Evolutionary conservation across 2,797 vertebrate species (phyloP), one percentile per base, ranked within the genome.

Genomic region (Hirundo rustica): DNA sequence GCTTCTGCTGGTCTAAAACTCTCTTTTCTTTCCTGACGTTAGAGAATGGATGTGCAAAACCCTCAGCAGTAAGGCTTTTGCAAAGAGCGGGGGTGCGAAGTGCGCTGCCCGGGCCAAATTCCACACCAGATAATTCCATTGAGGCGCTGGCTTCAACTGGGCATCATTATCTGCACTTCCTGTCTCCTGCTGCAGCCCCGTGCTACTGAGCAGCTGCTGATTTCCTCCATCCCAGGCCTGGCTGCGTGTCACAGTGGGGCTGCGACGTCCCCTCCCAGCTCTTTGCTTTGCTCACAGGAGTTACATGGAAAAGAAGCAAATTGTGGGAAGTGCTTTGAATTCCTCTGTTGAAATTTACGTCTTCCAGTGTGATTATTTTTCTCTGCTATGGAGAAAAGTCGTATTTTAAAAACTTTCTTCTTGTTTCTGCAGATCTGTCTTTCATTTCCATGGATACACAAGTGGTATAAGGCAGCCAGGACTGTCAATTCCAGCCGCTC

Each of bases 51-150:
- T 25, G n/a, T 67, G 55, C 50, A 60, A 88, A 92, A 93, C 4
- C 44, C 44, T 25, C 44, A 74, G 32, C 80, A 80, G 78, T 22
- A 30, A 80, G 68, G 38, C 40, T 80, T 89, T 88, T 88, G 65
- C 72, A 21, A 92, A 87, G 78, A 57, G 68, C 9, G 0, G 38
- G 55, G 25, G 78, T 91, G 93, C 8, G 27, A 96, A 96, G 86
- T 77, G 67, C 18, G 0, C 38, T 54, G 73, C 16, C 71, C 12
- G 27, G 86, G 94, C 95, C 95, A 96, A 97, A 96, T 94, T 97
- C 95, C 93, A 96, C 95, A 95, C 95, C 93, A 94, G 93, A 96
- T 96, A 95, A 96, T 94, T 96, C 92, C 92, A 92, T 34, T 80
- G 91, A 93, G 80, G 88, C 0, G 0, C 65, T 68, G 88, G 57